phyloP scores from a whole-genome alignment of 2,888 invertebrate species.

The Standfussiana lucernea region DNA sequence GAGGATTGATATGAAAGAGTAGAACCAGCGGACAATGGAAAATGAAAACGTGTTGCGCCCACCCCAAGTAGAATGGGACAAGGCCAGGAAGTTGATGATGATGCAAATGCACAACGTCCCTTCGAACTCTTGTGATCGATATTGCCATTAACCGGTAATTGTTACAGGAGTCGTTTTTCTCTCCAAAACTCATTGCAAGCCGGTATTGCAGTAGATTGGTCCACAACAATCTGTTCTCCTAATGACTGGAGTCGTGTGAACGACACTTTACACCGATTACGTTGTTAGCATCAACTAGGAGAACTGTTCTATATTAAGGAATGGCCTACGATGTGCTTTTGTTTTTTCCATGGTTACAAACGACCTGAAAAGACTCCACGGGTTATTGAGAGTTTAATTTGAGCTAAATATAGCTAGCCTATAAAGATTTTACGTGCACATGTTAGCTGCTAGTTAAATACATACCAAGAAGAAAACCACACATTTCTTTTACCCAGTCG shows the following conservation, averaged over 20 bases:
- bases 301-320: slow-evolving; percentile 1
- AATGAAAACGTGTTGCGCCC: too few relatives aligned
- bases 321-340: background rate
- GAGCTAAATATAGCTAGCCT: background rate
- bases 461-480: background rate
- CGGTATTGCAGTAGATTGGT: background rate
- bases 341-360: background rate
- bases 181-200: background rate
- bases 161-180: background rate
- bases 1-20: too few relatives aligned
- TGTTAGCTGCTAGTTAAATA: background rate
- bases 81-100: too few relatives aligned
- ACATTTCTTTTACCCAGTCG: background rate
- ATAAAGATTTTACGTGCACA: background rate
- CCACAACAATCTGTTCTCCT: background rate
- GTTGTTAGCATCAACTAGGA: slow-evolving; percentile 3
- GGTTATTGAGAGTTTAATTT: background rate
- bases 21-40: too few relatives aligned
- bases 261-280: background rate
- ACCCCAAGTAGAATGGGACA: too few relatives aligned
- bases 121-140: background rate
- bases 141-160: background rate
- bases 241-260: background rate
- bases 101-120: background rate
- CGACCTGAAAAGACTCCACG: background rate